Base-by-base conservation (phyloP, 2,113 vertebrate species). In the Oryzias celebensis region DNA sequence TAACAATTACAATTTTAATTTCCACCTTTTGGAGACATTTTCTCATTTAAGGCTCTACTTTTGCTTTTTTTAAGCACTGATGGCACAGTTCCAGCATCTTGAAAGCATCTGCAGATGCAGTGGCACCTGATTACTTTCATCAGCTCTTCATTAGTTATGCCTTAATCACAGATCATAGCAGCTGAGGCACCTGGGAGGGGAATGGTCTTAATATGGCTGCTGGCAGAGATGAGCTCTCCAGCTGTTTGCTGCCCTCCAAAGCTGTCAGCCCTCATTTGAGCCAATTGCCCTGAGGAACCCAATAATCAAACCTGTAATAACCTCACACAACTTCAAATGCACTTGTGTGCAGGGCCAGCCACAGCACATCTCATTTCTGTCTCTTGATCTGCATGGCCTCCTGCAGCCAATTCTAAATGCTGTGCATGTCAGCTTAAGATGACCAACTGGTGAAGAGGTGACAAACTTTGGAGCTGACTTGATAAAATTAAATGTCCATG, bases 251-350 rank as follows among this genome's bases (percentile, higher is more conserved):
- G 70, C 86, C 73, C 79, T 85, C 75, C 85, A 83, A 83, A 83
- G 84, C 87, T 89, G 86, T 87, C 90, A 85, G 85, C 81, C 79
- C 84, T 88, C 84, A 89, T 91, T 91, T 91, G 81, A 82, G 88
- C 85, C 84, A 87, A 84, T 88, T 88, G 84, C 83, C 85, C 86
- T 47, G 75, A 77, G 85, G 81, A 90, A 88, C 85, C 84, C 74
- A 71, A 88, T 88, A 86, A 89, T 90, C 88, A 86, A 84, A 85
- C 77, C 77, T 83, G 80, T 86, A 86, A 88, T 89, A 89, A 89
- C 84, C 81, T 85, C 75, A 77, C 78, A 77, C 77, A 62, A 75
- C 77, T 82, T 75, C 15, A 3, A 62, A 72, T 73, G 73, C 58
- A 66, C 59, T 63, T 4, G 18, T 50, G 18, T 62, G 62, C 69